Evolutionary conservation across 1,140 invertebrate genomes (phyloP).

Genomic region (Bombyx mandarina): DNA sequence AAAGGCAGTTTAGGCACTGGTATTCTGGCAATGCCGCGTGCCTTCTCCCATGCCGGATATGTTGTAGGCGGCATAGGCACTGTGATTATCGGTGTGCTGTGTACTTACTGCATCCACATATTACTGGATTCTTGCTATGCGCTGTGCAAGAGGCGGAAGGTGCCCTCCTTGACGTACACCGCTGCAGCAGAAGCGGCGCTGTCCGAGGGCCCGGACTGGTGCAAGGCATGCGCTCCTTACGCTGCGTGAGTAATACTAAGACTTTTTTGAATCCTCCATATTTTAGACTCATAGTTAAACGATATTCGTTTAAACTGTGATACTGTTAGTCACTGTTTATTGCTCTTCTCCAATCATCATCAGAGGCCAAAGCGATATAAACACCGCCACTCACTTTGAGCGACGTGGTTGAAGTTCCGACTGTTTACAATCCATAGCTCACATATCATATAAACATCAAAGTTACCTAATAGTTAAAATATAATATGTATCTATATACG

Average conservation of each 20-base stretch:
- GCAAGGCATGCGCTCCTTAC: conserved; percentile 73
- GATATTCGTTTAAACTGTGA: too few species aligned
- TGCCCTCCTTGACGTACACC: conserved; percentile 80
- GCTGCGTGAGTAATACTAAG: conserved; percentile 61
- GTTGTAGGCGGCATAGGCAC: conserved; percentile 74
- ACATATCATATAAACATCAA: too few species aligned
- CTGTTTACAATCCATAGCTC: too few species aligned
- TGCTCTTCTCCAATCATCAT: too few species aligned
- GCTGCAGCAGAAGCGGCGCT: conserved; percentile 79
- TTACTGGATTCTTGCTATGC: conserved; percentile 72
- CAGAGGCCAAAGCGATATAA: too few species aligned
- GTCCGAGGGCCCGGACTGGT: conserved; percentile 76
- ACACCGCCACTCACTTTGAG: too few species aligned
- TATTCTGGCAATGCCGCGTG: conserved; percentile 82
- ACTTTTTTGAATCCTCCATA: background rate
- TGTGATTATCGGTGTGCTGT: conserved; percentile 75
- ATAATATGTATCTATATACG: too few species aligned
- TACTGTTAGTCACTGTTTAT: too few species aligned
- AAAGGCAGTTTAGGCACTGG: conserved; percentile 83
- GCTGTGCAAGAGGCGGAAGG: conserved; percentile 63
- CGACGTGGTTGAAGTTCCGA: too few species aligned
- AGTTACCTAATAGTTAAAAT: too few species aligned
- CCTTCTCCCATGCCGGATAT: conserved; percentile 80
- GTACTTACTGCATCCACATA: conserved; percentile 80
- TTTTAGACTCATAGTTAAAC: too few species aligned